Evolutionary conservation across 64 coral and sea anemone species (phyloP).

Genomic region (Porites australiensis): DNA sequence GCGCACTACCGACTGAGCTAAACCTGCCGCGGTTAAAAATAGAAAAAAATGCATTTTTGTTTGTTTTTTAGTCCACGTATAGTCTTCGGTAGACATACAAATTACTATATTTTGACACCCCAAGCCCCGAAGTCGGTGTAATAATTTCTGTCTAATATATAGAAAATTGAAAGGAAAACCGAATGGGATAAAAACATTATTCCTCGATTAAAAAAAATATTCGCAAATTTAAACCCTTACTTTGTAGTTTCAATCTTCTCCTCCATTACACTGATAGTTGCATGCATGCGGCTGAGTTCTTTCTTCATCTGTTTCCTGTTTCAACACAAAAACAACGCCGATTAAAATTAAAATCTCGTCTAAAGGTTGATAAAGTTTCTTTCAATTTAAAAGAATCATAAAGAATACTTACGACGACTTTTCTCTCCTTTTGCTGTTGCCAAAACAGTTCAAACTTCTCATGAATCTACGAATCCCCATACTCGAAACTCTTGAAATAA

Average conservation of each 20-base stretch:
- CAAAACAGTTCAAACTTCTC: slow-evolving; percentile 1
- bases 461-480: neutral
- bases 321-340: neutral
- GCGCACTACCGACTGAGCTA: too few relatives aligned
- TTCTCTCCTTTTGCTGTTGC: neutral
- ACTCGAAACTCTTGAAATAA: neutral
- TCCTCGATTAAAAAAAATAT: too few relatives aligned
- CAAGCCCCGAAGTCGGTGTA: too few relatives aligned
- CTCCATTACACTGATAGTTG: neutral
- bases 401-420: neutral
- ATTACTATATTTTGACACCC: too few relatives aligned
- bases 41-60: too few relatives aligned
- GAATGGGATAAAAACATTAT: too few relatives aligned
- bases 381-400: neutral
- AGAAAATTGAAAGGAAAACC: too few relatives aligned
- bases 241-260: neutral
- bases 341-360: neutral
- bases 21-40: too few relatives aligned
- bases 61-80: too few relatives aligned
- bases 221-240: neutral
- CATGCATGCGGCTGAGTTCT: neutral
- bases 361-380: neutral
- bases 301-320: neutral
- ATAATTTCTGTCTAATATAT: too few relatives aligned
- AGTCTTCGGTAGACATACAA: too few relatives aligned